Conservation (phyloP, 2,797 vertebrate genomes). For the Columba guinea region DNA sequence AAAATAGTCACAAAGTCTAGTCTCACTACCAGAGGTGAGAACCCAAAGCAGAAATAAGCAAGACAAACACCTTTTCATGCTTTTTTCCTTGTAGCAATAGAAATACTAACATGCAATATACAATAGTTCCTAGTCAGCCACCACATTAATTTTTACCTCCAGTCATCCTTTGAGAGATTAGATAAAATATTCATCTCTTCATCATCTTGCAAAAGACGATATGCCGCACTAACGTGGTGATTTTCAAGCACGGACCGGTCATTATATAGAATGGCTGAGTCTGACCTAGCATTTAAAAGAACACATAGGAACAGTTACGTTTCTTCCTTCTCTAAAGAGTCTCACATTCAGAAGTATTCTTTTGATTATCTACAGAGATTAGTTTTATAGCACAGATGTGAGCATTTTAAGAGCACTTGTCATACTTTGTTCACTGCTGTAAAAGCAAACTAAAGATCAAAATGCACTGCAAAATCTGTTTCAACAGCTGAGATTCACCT, state of each 20-base stretch:
- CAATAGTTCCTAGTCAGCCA: background rate
- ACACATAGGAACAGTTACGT: background rate
- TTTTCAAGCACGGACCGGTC: slow-evolving; percentile 94
- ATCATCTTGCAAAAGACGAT: slow-evolving; percentile 90
- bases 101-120: background rate
- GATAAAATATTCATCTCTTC: slow-evolving; percentile 94
- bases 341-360: background rate
- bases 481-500: background rate
- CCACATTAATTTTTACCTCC: slow-evolving; percentile 84
- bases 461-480: background rate
- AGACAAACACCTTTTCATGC: background rate
- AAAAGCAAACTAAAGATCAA: background rate
- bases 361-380: background rate
- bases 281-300: slow-evolving; percentile 83
- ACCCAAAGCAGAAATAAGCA: background rate
- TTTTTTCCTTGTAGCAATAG: background rate
- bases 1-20: background rate
- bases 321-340: background rate
- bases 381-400: background rate
- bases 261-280: slow-evolving; percentile 93
- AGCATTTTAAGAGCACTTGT: background rate
- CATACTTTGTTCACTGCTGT: background rate
- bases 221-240: slow-evolving; percentile 92
- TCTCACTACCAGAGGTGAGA: background rate
- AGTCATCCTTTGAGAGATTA: slow-evolving; percentile 94